Conservation (phyloP, 2,797 vertebrate genomes). For the Danio albolineatus region DNA sequence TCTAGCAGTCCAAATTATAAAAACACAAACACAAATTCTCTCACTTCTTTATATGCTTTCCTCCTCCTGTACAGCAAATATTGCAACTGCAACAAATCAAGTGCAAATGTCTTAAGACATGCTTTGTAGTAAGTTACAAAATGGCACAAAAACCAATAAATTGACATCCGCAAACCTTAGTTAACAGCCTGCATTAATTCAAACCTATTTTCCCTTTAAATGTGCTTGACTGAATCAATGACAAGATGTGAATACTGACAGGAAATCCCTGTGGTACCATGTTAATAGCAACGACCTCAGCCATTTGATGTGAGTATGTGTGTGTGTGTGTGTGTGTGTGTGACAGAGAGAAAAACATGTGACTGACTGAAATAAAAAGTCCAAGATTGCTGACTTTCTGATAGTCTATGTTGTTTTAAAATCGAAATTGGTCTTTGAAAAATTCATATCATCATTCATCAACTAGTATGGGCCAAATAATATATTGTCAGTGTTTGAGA, state of each 20-base stretch:
- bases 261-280: conserved; percentile 25
- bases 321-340: background rate
- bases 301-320: conserved; percentile 27
- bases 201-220: background rate
- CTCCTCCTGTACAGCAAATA: background rate
- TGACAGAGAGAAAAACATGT: background rate
- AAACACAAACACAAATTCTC: too few species aligned
- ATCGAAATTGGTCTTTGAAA: background rate
- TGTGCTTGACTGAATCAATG: conserved; percentile 38
- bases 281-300: conserved; percentile 25
- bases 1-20: too few species aligned
- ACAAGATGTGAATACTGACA: conserved; percentile 33
- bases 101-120: background rate
- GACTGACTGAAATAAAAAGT: background rate
- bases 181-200: background rate
- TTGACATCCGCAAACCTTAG: background rate
- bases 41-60: background rate
- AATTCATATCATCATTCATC: conserved; percentile 1
- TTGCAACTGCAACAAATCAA: too few species aligned
- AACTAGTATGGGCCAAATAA: background rate
- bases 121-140: background rate
- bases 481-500: background rate
- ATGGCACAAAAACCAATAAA: background rate
- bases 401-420: background rate
- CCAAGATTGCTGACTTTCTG: conserved; percentile 3